Evolutionary conservation across 2,888 invertebrate species (phyloP).

Genomic region (Cecidostiba fungosa): DNA sequence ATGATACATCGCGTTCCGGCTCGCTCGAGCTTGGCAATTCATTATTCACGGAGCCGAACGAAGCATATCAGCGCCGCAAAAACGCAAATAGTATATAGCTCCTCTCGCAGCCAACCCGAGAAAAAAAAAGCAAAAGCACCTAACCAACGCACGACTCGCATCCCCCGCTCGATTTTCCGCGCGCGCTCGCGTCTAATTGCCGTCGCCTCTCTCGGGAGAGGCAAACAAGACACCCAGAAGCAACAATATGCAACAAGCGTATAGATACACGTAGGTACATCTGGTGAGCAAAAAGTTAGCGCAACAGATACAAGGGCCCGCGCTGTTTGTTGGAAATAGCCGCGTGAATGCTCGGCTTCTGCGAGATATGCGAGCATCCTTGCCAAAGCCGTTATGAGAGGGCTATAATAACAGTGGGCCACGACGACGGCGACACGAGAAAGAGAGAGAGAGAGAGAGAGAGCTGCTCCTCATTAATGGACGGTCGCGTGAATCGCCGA

Average conservation of each 20-base stretch:
- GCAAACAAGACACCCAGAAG: background rate
- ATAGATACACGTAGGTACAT: background rate
- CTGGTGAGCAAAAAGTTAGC: background rate
- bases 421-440: background rate
- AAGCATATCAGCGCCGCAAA: conserved; percentile 31
- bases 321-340: conserved; percentile 53
- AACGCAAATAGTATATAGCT: conserved; percentile 49
- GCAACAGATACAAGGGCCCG: conserved; percentile 67
- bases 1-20: conserved; percentile 42
- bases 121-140: background rate
- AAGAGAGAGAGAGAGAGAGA: background rate
- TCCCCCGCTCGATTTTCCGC: conserved; percentile 60
- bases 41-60: conserved; percentile 53
- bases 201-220: background rate
- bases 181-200: conserved; percentile 57
- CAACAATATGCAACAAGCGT: conserved; percentile 22
- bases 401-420: conserved; percentile 34
- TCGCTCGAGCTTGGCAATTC: conserved; percentile 51
- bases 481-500: background rate
- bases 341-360: conserved; percentile 18
- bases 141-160: background rate
- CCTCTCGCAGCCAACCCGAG: background rate
- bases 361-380: conserved; percentile 17
- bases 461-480: conserved; percentile 27
- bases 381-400: conserved; percentile 34